phyloP scores from a whole-genome alignment of 37 sponge, comb jelly and placozoan species.

The Spongilla lacustris region DNA sequence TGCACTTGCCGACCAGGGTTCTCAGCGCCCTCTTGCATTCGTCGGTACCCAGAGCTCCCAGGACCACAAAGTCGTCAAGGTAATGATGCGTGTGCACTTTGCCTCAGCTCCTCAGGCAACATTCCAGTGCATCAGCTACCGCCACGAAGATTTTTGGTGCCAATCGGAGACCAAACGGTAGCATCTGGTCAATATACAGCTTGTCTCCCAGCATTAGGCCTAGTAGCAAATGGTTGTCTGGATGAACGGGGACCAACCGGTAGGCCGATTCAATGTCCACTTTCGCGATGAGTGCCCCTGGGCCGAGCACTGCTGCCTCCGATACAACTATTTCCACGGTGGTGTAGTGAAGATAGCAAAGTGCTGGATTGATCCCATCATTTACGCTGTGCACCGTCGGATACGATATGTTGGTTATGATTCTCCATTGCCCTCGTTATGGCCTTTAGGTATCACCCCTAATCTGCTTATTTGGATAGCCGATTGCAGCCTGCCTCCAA shows the following conservation, averaged over 20 bases:
- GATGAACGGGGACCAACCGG: constrained; percentile 9
- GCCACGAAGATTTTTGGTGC: constrained; percentile 41
- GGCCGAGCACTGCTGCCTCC: background rate
- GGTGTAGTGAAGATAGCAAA: constrained; percentile 8
- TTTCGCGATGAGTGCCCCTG: constrained; percentile 8
- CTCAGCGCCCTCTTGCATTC: background rate
- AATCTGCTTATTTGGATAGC: background rate
- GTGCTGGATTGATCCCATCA: constrained; percentile 12
- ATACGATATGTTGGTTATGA: background rate
- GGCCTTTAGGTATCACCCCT: background rate
- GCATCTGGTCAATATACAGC: constrained; percentile 24
- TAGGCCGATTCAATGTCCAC: constrained; percentile 11
- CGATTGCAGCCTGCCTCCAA: background rate
- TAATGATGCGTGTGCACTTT: constrained; percentile 27
- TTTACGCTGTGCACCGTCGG: constrained; percentile 14
- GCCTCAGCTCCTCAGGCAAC: constrained; percentile 19
- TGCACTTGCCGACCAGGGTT: background rate
- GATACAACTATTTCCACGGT: constrained; percentile 4
- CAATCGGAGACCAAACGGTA: constrained; percentile 36
- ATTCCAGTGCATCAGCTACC: constrained; percentile 25
- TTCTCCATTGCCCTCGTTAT: background rate
- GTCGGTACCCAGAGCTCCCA: constrained; percentile 25
- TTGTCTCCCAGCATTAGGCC: background rate
- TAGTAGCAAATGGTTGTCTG: background rate
- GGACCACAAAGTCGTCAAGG: constrained; percentile 51